phyloP scores from a whole-genome alignment of 2,888 invertebrate species.

The Synergus japonicus region DNA sequence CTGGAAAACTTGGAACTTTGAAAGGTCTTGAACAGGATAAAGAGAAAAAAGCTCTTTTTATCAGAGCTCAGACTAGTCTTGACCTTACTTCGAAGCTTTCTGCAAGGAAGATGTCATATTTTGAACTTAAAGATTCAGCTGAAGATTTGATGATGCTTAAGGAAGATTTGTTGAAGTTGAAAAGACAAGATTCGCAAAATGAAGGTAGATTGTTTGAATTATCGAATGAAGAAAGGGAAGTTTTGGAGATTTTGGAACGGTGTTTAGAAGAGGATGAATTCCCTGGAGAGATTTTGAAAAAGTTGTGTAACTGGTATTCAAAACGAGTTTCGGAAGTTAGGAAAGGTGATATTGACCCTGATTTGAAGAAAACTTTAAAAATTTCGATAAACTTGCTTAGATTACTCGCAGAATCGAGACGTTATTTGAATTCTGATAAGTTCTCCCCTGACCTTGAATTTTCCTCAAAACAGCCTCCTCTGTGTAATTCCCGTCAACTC shows the following conservation, averaged over 20 bases:
- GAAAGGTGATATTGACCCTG: conserved; percentile 32
- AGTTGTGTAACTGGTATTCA: conserved; percentile 62
- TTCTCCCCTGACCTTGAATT: conserved; percentile 64
- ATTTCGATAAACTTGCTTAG: conserved; percentile 63
- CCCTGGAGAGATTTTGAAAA: conserved; percentile 54
- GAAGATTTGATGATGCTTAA: neutral
- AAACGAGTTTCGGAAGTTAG: conserved; percentile 44
- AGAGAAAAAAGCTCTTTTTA: conserved; percentile 42
- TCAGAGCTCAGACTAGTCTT: conserved; percentile 51
- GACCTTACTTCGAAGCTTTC: conserved; percentile 24
- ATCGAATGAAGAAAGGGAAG: conserved; percentile 40
- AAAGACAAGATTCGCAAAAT: neutral
- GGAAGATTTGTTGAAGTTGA: neutral
- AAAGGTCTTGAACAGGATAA: neutral
- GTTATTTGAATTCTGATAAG: conserved; percentile 62
- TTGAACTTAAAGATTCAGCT: neutral
- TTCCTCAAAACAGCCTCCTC: conserved; percentile 66
- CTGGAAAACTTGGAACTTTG: conserved; percentile 33
- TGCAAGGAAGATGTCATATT: neutral
- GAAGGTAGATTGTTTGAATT: neutral
- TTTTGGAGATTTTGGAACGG: conserved; percentile 52
- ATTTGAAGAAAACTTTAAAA: conserved; percentile 51
- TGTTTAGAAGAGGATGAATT: conserved; percentile 47
- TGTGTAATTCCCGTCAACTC: conserved; percentile 65
- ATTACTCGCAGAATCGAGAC: conserved; percentile 68